Percentiles rank a stretch among this genome's conserved stretches.
Evolutionary conservation across 30 jellyfish, hydroid and myxozoan genomes (phyloP).

Genomic region (Morbakka virulenta): DNA sequence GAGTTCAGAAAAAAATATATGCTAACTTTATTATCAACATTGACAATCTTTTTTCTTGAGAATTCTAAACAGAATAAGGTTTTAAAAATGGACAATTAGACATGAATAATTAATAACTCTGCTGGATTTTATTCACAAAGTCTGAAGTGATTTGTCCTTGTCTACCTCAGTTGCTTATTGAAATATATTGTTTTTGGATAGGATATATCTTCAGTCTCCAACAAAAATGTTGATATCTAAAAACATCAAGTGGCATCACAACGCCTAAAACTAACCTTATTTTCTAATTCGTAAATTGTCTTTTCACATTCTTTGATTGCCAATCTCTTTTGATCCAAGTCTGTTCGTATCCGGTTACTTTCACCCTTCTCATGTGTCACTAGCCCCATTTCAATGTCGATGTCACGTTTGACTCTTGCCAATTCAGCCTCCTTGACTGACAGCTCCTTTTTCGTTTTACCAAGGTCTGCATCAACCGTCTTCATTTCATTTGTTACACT

Average conservation of each 20-base stretch:
- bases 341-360: slow-evolving; percentile 21
- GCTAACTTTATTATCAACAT: too few relatives aligned
- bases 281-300: slow-evolving; percentile 40
- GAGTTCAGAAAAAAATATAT: too few relatives aligned
- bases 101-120: too few relatives aligned
- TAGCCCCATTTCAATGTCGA: slow-evolving; percentile 43
- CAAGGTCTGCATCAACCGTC: slow-evolving; percentile 77
- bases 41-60: too few relatives aligned
- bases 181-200: too few relatives aligned
- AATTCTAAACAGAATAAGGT: too few relatives aligned
- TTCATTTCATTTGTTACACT: slow-evolving; percentile 76
- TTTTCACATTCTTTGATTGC: slow-evolving; percentile 73
- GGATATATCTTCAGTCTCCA: too few relatives aligned
- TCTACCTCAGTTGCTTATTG: too few relatives aligned
- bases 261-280: slow-evolving; percentile 37
- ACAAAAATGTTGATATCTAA: too few relatives aligned
- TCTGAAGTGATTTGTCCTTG: too few relatives aligned
- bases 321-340: slow-evolving; percentile 38
- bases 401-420: slow-evolving; percentile 61
- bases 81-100: too few relatives aligned
- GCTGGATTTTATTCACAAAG: too few relatives aligned
- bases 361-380: slow-evolving; percentile 42
- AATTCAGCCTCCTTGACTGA: slow-evolving; percentile 70
- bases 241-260: not conserved
- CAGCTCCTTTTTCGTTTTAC: slow-evolving; percentile 58